These are phyloP conservation scores for Lepidocyrtoides sp. DNA, from an alignment of 2,888 invertebrate genomes.

Conservation along the genomic window DNA sequence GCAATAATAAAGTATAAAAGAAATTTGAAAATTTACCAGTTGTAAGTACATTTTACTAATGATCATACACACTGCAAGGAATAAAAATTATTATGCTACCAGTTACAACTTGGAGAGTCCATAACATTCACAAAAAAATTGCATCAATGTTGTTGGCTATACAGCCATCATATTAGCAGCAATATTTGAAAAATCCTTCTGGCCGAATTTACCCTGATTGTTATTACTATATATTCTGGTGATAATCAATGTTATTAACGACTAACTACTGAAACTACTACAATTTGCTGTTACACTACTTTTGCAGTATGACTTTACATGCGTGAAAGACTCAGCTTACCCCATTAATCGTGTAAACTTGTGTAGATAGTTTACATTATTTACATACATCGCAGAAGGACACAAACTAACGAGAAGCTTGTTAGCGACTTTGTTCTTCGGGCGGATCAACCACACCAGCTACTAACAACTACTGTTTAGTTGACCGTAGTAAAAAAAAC, in stretches of 20 bases:
- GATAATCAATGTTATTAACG: slow-evolving; percentile 71
- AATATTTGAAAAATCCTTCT: slow-evolving; percentile 33
- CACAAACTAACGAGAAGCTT: slow-evolving; percentile 65
- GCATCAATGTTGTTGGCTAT: not conserved
- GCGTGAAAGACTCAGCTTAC: too few species aligned
- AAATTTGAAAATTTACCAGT: slow-evolving; percentile 60
- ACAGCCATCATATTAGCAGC: slow-evolving; percentile 3
- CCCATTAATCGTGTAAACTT: not conserved
- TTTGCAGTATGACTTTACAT: slow-evolving; percentile 3
- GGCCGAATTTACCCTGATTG: slow-evolving; percentile 1
- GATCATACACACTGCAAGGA: not conserved
- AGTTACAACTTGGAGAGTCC: not conserved
- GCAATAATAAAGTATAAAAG: slow-evolving; percentile 39
- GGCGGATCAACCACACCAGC: not conserved
- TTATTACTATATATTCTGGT: slow-evolving; percentile 18
- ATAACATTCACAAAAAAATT: not conserved
- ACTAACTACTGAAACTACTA: slow-evolving; percentile 25
- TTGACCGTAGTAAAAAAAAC: too few species aligned
- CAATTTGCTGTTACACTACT: slow-evolving; percentile 15
- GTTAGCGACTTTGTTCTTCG: slow-evolving; percentile 54
- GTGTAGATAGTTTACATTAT: not conserved
- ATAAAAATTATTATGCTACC: slow-evolving; percentile 11
- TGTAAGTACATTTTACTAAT: not conserved
- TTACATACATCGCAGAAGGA: not conserved
- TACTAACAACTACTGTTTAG: not conserved